Evolutionary conservation across 1,140 invertebrate genomes (phyloP).

Genomic region (Lasioglossum albipes): DNA sequence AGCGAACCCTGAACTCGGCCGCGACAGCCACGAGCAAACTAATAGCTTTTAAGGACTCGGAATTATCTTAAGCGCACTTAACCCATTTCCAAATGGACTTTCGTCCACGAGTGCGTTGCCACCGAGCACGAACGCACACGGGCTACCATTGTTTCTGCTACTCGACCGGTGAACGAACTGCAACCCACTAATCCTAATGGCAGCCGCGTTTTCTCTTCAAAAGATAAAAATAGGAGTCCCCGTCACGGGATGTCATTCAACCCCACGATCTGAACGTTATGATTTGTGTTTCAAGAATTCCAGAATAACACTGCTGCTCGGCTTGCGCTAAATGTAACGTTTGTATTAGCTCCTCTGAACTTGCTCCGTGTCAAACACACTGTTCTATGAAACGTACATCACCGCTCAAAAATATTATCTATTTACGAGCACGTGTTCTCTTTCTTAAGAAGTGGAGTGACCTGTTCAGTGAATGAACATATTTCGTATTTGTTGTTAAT

Average conservation of each 20-base stretch:
- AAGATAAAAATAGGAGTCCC: conserved; percentile 48
- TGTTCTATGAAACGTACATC: no score
- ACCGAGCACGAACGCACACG: conserved; percentile 18
- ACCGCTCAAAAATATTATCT: not conserved
- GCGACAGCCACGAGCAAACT: conserved; percentile 52
- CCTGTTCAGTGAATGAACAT: no score
- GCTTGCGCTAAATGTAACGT: not conserved
- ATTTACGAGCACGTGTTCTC: not conserved
- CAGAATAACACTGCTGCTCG: not conserved
- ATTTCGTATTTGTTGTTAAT: no score
- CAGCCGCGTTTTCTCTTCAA: conserved; percentile 22
- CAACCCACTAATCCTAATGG: conserved; percentile 68
- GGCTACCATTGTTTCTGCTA: conserved; percentile 66
- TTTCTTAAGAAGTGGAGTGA: no score
- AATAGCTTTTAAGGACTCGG: conserved; percentile 68
- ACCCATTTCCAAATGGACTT: conserved; percentile 72
- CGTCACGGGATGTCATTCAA: conserved; percentile 32
- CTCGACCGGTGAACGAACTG: conserved; percentile 67
- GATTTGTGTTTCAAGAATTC: not conserved
- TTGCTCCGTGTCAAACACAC: no score
- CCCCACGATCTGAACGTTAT: not conserved
- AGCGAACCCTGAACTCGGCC: conserved; percentile 24
- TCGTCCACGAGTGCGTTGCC: conserved; percentile 53
- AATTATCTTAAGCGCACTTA: conserved; percentile 71
- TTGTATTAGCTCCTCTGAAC: not conserved